Evolutionary conservation across 2,797 vertebrate genomes (phyloP).

Genomic region (Mormyrus proboscirostris): DNA sequence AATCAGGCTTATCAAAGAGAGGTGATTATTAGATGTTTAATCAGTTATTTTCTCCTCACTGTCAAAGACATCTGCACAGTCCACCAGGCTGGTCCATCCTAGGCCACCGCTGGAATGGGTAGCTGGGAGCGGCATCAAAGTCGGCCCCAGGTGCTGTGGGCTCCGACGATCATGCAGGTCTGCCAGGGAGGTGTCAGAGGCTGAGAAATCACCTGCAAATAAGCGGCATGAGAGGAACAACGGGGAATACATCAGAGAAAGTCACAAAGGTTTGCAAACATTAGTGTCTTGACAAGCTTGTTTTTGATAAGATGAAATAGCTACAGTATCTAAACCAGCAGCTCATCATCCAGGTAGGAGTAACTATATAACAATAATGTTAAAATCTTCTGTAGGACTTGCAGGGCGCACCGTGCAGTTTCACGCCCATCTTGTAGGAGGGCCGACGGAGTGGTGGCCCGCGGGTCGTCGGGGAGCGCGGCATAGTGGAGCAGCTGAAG

Average conservation of each 20-base stretch:
- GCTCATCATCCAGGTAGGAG: neutral
- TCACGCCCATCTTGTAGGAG: constrained; percentile 92
- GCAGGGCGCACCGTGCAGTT: constrained; percentile 74
- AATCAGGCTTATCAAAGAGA: neutral
- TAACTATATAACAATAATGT: neutral
- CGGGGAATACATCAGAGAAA: neutral
- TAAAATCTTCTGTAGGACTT: neutral
- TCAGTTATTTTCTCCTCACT: constrained; percentile 50
- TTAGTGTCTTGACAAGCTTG: neutral
- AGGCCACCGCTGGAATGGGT: constrained; percentile 74
- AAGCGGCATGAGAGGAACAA: neutral
- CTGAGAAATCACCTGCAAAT: constrained; percentile 83
- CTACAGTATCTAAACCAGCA: neutral
- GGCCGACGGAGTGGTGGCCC: constrained; percentile 84
- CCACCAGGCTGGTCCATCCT: constrained; percentile 95
- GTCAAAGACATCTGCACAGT: constrained; percentile 93
- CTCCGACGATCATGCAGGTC: constrained; percentile 87
- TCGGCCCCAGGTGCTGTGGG: constrained; percentile 71
- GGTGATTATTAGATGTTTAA: neutral
- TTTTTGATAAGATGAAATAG: neutral
- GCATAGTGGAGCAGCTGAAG: constrained; percentile 83
- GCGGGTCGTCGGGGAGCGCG: constrained; percentile 88
- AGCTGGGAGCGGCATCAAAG: constrained; percentile 93
- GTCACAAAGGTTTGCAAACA: neutral
- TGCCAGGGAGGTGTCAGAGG: constrained; percentile 95